These are phyloP conservation scores for Coptodon bakossiorum DNA, from an alignment of 2,113 vertebrate genomes.

Conservation along the genomic window DNA sequence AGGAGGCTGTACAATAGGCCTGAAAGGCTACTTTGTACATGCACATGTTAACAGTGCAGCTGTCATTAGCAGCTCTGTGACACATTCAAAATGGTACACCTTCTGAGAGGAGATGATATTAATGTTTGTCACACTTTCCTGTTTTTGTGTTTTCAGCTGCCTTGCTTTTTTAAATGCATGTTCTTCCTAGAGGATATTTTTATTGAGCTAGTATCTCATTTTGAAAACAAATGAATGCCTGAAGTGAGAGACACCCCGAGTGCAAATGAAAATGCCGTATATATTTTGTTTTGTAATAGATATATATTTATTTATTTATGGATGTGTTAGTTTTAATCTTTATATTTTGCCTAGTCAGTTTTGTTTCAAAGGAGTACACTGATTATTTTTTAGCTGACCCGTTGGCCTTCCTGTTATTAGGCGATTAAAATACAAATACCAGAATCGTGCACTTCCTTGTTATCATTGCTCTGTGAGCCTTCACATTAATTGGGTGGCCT, in stretches of 20 bases:
- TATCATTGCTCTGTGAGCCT: neutral
- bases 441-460: neutral
- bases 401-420: neutral
- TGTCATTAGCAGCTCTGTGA: neutral
- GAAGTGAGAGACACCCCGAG: neutral
- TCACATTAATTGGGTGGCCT: neutral
- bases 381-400: neutral
- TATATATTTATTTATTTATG: conserved; percentile 62
- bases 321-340: conserved; percentile 13
- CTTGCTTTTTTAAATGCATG: neutral
- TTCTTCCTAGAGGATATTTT: neutral
- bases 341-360: neutral
- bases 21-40: neutral
- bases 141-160: neutral
- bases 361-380: neutral
- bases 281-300: conserved; percentile 10
- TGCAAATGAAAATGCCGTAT: neutral
- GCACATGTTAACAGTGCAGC: neutral
- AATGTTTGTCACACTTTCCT: neutral
- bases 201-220: neutral
- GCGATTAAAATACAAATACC: neutral
- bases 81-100: neutral
- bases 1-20: neutral
- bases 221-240: neutral
- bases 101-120: neutral